Evolutionary conservation across 1,140 invertebrate genomes (phyloP), one percentile per base, ranked within the genome.

Genomic region (Phymastichus coffea): DNA sequence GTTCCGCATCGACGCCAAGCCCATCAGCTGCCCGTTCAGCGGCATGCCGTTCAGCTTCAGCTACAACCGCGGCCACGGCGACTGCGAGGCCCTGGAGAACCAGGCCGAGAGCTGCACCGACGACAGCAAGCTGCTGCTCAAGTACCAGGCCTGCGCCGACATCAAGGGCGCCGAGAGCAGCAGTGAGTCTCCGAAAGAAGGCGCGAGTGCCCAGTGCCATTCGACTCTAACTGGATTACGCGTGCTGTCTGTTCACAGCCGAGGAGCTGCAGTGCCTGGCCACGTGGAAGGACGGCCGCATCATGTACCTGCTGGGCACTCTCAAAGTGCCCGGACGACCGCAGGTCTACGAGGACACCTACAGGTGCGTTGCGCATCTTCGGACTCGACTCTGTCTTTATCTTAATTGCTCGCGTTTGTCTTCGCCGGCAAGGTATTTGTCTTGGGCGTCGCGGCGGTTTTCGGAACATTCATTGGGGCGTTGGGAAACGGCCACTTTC

Each of bases 11-110:
- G 77, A 83, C 64, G 83, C 87, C 0, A 79, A 82, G 46, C 86
- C 87, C 2, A 84, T 88, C 63, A 71, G 82, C 2, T 91, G 89
- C 66, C 89, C 89, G 6, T 91, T 91, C 75, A 85, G 82, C 61
- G 85, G 85, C 3, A 82, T 86, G n/a, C 88, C 90, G 0, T 90
- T 89, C 75, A 90, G 86, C 0, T 93, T 94, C 74, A 88, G 87
- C 4, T 92, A 92, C 69, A 88, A 84, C 71, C 80, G 87, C 12
- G 86, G 86, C 8, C 76, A 77, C 38, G 82, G 82, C 2, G 85
- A 87, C 47, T 88, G 87, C 66, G 57, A 57, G 3, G 75, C 79
- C 40, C 85, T 85, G 4, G 73, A 82, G 26, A 87, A 85, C 22
- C 79, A 81, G 28, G 83, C 84, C 19, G 86, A 88, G 59, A 81